Conservation (phyloP, 1,140 invertebrate species). For the Eueides isabella region DNA sequence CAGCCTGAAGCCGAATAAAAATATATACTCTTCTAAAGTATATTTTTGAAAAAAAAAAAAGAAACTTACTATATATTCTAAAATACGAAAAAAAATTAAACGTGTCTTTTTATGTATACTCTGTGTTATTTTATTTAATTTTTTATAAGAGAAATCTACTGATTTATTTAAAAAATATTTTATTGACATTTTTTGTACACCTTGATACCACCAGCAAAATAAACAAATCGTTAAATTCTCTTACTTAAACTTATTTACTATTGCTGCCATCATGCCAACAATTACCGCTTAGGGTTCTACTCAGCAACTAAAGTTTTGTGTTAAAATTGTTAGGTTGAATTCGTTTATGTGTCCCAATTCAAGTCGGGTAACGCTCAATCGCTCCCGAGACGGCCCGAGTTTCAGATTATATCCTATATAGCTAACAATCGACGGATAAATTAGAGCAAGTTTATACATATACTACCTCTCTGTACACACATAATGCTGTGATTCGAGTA, state of each 20-base stretch:
- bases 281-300: slow-evolving; percentile 38
- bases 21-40: too few species aligned
- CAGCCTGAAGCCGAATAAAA: too few species aligned
- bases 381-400: slow-evolving; percentile 60
- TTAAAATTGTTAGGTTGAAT: slow-evolving; percentile 72
- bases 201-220: neutral
- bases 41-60: too few species aligned
- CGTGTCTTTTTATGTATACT: too few species aligned
- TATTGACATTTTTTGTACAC: neutral
- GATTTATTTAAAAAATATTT: too few species aligned
- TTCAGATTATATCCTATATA: slow-evolving; percentile 54
- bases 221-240: neutral
- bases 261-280: slow-evolving; percentile 6
- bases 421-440: slow-evolving; percentile 41
- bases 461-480: neutral
- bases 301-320: slow-evolving; percentile 54
- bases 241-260: neutral
- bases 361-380: slow-evolving; percentile 54
- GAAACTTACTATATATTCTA: too few species aligned
- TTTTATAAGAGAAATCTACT: neutral
- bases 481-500: slow-evolving; percentile 27
- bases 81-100: too few species aligned
- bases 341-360: slow-evolving; percentile 60
- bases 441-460: slow-evolving; percentile 23
- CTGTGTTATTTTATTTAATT: neutral